Evolutionary conservation across 2,113 vertebrate genomes (phyloP).

Genomic region (Corythaeola cristata): DNA sequence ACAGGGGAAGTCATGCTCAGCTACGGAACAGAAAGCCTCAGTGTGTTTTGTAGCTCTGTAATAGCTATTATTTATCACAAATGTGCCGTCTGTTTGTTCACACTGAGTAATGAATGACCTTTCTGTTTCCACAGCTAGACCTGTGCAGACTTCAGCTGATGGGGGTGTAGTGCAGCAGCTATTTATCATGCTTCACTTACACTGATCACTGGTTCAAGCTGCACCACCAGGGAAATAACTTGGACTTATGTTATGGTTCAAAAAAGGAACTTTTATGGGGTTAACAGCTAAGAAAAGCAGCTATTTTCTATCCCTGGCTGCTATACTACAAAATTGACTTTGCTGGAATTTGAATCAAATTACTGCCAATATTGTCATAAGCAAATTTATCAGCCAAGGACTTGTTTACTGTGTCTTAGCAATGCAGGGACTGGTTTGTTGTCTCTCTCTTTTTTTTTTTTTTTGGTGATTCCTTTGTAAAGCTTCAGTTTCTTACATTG

Average conservation of each 20-base stretch:
- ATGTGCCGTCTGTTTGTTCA: slow-evolving; percentile 75
- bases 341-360: slow-evolving; percentile 38
- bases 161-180: slow-evolving; percentile 49
- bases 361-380: slow-evolving; percentile 38
- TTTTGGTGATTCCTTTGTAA: slow-evolving; percentile 2
- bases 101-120: slow-evolving; percentile 82
- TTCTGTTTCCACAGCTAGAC: slow-evolving; percentile 76
- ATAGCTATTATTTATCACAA: slow-evolving; percentile 82
- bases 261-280: slow-evolving; percentile 29
- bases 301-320: neutral
- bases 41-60: slow-evolving; percentile 72
- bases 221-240: slow-evolving; percentile 45
- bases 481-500: slow-evolving; percentile 19
- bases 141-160: slow-evolving; percentile 53
- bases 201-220: slow-evolving; percentile 46
- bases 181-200: slow-evolving; percentile 83
- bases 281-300: slow-evolving; percentile 45
- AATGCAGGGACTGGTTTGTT: neutral
- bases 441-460: neutral
- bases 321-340: slow-evolving; percentile 30
- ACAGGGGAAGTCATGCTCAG: slow-evolving; percentile 30
- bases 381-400: slow-evolving; percentile 12
- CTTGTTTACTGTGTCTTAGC: slow-evolving; percentile 39
- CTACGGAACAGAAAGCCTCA: slow-evolving; percentile 66
- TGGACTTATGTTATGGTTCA: neutral